Conservation (phyloP, 2,113 vertebrate species). For the Mastomys coucha region DNA sequence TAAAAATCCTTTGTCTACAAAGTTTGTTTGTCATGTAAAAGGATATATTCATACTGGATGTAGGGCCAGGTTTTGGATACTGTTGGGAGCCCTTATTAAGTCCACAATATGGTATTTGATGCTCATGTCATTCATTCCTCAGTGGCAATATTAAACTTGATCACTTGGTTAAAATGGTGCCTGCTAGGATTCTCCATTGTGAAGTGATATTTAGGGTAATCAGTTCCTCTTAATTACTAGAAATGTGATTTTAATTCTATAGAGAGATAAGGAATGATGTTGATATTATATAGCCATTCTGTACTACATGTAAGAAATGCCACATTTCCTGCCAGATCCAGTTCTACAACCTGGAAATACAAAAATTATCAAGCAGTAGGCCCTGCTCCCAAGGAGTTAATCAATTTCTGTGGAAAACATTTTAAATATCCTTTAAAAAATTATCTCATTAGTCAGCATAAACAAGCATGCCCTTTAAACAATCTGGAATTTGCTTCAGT, state of each 20-base stretch:
- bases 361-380: slow-evolving; percentile 19
- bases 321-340: neutral
- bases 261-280: neutral
- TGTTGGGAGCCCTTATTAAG: neutral
- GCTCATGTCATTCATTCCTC: slow-evolving; percentile 8
- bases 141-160: slow-evolving; percentile 11
- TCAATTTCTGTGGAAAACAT: neutral
- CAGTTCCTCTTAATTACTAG: neutral
- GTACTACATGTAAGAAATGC: neutral
- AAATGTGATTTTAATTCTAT: neutral
- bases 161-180: slow-evolving; percentile 13
- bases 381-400: neutral
- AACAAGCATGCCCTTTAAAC: slow-evolving; percentile 46
- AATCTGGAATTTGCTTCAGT: neutral
- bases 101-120: neutral
- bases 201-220: neutral
- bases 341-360: slow-evolving; percentile 3
- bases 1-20: neutral
- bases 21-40: neutral
- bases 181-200: slow-evolving; percentile 1
- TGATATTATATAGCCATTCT: slow-evolving; percentile 15
- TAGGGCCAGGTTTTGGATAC: neutral
- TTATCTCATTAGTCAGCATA: slow-evolving; percentile 40
- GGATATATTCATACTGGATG: neutral
- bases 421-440: slow-evolving; percentile 36